Conservation (phyloP, 2,113 vertebrate genomes). For the Chiloscyllium plagiosum region DNA sequence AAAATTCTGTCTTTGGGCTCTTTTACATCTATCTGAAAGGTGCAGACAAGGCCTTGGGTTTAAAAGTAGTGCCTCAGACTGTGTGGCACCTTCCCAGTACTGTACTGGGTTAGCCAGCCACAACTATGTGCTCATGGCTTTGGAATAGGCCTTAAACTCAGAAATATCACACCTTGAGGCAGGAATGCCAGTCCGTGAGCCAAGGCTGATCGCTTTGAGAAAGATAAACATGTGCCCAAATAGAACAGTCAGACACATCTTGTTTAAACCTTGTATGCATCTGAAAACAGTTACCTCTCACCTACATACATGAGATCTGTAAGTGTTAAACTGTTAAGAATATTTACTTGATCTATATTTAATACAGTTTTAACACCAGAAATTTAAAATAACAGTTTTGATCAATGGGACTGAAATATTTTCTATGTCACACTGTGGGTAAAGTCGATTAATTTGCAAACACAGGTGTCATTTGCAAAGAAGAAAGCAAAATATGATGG, state of each 20-base stretch:
- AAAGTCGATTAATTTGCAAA: neutral
- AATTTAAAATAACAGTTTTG: neutral
- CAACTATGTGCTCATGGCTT: neutral
- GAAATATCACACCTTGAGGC: neutral
- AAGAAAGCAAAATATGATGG: neutral
- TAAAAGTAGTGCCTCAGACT: neutral
- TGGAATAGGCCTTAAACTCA: neutral
- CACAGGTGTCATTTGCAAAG: neutral
- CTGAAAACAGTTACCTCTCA: neutral
- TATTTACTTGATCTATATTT: neutral
- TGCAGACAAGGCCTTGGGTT: neutral
- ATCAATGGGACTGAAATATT: neutral
- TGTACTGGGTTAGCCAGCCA: neutral
- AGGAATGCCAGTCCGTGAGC: neutral
- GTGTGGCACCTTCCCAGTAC: neutral
- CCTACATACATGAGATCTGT: neutral
- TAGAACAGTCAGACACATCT: neutral
- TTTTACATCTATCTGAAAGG: neutral
- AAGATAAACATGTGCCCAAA: neutral
- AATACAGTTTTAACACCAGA: neutral
- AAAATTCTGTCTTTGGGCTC: neutral
- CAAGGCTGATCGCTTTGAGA: neutral
- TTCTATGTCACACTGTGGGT: neutral
- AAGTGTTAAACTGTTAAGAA: slow-evolving; percentile 1
- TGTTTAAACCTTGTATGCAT: neutral